Evolutionary conservation across 2,113 vertebrate genomes (phyloP).

Genomic region (Tenebrosternarchus preto): DNA sequence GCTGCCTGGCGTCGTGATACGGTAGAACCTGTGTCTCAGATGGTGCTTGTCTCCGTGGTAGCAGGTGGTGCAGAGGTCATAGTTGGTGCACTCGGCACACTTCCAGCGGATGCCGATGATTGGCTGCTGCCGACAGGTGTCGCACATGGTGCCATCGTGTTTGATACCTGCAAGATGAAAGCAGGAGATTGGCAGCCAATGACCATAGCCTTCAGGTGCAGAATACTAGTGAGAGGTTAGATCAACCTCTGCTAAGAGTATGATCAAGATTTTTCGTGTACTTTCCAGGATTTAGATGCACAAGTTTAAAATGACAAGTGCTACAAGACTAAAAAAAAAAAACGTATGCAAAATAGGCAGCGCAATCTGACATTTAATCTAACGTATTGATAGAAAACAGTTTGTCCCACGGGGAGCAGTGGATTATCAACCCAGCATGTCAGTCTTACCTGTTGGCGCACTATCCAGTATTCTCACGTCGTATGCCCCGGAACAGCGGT

Average conservation of each 20-base stretch:
- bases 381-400: too few species aligned
- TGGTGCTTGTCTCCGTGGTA: slow-evolving; percentile 99
- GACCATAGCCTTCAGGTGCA: not conserved
- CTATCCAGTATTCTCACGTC: slow-evolving; percentile 96
- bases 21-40: slow-evolving; percentile 95
- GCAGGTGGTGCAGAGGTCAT: slow-evolving; percentile 97
- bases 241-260: too few species aligned
- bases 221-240: not conserved
- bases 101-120: slow-evolving; percentile 99
- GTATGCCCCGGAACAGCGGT: slow-evolving; percentile 97
- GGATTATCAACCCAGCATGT: too few species aligned
- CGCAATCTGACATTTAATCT: too few species aligned
- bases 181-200: not conserved
- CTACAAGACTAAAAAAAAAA: too few species aligned
- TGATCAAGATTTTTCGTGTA: too few species aligned
- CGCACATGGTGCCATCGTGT: slow-evolving; percentile 99
- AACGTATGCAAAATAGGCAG: too few species aligned
- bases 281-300: too few species aligned
- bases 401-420: too few species aligned
- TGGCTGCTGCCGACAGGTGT: slow-evolving; percentile 96
- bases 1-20: slow-evolving; percentile 97
- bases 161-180: slow-evolving; percentile 84
- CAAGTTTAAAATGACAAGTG: too few species aligned
- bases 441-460: slow-evolving; percentile 89
- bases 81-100: slow-evolving; percentile 98